Conservation (phyloP, 1,140 invertebrate genomes). For the Ruditapes philippinarum region DNA sequence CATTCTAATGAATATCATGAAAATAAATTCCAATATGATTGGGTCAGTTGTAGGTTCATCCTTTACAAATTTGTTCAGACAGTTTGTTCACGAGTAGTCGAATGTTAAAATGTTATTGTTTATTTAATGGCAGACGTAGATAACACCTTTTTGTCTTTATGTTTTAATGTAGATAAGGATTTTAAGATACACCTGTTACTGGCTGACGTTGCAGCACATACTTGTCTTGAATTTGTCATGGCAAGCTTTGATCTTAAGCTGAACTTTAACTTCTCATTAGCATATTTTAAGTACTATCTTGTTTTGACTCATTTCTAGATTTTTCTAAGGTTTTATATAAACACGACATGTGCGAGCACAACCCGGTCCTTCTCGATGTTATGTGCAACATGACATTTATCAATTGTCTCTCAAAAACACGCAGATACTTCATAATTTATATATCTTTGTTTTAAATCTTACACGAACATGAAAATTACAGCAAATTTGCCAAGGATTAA, state of each 20-base stretch:
- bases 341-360: too few species aligned
- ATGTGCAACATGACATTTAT: too few species aligned
- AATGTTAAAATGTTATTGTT: slow-evolving; percentile 19
- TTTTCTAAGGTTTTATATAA: too few species aligned
- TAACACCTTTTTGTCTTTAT: slow-evolving; percentile 21
- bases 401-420: too few species aligned
- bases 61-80: background rate
- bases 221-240: slow-evolving; percentile 20
- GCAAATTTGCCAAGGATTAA: too few species aligned
- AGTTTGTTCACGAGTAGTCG: slow-evolving; percentile 16
- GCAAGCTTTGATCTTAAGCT: background rate
- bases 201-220: background rate
- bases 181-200: slow-evolving; percentile 8
- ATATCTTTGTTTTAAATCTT: too few species aligned
- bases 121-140: background rate
- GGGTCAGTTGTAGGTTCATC: background rate
- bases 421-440: too few species aligned
- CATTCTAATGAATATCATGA: background rate
- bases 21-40: background rate
- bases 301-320: background rate
- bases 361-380: too few species aligned
- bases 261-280: background rate
- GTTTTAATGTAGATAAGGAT: slow-evolving; percentile 16
- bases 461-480: too few species aligned
- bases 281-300: background rate